phyloP scores from a whole-genome alignment of 2,113 vertebrate genomes.

The Fregata magnificens region DNA sequence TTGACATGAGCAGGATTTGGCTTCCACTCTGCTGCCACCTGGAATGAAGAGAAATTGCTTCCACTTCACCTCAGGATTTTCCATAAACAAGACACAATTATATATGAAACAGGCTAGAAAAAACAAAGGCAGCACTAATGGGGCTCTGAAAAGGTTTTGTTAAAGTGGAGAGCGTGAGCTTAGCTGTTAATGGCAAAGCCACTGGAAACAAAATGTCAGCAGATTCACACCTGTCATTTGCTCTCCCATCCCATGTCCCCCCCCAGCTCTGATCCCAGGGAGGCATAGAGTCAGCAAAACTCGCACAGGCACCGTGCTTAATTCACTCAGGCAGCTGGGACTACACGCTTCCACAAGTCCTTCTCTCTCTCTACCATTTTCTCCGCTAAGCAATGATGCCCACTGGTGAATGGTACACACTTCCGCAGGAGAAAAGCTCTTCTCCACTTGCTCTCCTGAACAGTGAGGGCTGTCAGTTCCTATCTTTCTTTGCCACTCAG shows the following conservation, averaged over 20 bases:
- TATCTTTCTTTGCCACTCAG: slow-evolving; percentile 61
- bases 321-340: slow-evolving; percentile 10
- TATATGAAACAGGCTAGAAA: background rate
- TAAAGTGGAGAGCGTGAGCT: background rate
- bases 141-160: background rate
- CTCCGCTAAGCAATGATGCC: background rate
- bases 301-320: background rate
- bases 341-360: background rate
- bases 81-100: slow-evolving; percentile 30
- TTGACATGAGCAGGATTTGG: slow-evolving; percentile 20
- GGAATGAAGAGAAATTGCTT: slow-evolving; percentile 47
- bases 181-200: slow-evolving; percentile 1
- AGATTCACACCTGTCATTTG: slow-evolving; percentile 33
- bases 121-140: slow-evolving; percentile 41
- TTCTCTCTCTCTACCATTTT: background rate
- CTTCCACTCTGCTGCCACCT: slow-evolving; percentile 29
- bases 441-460: slow-evolving; percentile 34
- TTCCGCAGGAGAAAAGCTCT: slow-evolving; percentile 49
- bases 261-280: rapidly evolving
- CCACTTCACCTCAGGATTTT: slow-evolving; percentile 54
- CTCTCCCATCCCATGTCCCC: background rate
- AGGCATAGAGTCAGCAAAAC: slow-evolving; percentile 16
- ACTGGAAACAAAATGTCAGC: slow-evolving; percentile 46
- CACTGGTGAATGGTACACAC: background rate
- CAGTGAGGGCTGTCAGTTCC: slow-evolving; percentile 52